A percentile compares a stretch with the other conserved stretches of the same genome.
Evolutionary conservation across 2,888 invertebrate species (phyloP).

Genomic region (Chromoteleia sp.): DNA sequence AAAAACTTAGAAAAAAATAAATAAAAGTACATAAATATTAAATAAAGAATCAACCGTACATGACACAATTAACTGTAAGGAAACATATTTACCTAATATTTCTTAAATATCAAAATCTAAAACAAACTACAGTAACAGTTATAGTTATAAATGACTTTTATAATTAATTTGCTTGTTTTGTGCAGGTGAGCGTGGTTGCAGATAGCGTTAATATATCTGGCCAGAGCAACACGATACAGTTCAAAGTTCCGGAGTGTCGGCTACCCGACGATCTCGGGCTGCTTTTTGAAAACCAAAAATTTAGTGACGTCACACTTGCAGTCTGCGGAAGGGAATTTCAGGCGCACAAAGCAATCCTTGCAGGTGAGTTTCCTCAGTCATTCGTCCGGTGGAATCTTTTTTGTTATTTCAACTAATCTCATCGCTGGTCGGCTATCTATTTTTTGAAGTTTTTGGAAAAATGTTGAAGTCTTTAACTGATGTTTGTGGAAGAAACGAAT

Average conservation of each 20-base stretch:
- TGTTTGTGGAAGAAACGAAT: too few relatives aligned
- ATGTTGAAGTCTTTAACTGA: too few relatives aligned
- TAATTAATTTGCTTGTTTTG: constrained; percentile 46
- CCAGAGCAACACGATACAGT: constrained; percentile 98
- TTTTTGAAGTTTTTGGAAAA: too few relatives aligned
- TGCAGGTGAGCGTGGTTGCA: constrained; percentile 96
- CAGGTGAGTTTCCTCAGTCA: constrained; percentile 84
- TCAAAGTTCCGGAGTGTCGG: constrained; percentile 97
- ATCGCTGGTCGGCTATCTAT: too few relatives aligned
- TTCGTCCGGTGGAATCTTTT: too few relatives aligned
- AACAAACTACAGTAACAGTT: neutral
- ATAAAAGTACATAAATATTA: too few relatives aligned
- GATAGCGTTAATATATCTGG: constrained; percentile 99
- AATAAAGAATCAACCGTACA: too few relatives aligned
- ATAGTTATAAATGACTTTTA: neutral
- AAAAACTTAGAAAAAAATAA: too few relatives aligned
- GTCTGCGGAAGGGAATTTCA: constrained; percentile 96
- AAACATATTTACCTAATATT: too few relatives aligned
- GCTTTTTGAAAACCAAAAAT: constrained; percentile 98
- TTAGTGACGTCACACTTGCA: constrained; percentile 98
- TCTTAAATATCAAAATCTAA: too few relatives aligned
- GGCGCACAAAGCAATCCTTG: constrained; percentile 98
- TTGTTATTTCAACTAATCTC: too few relatives aligned
- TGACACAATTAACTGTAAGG: too few relatives aligned
- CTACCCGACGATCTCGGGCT: constrained; percentile 97